Base-by-base conservation (phyloP, 2,113 vertebrate genomes). In the Odocoileus virginianus region DNA sequence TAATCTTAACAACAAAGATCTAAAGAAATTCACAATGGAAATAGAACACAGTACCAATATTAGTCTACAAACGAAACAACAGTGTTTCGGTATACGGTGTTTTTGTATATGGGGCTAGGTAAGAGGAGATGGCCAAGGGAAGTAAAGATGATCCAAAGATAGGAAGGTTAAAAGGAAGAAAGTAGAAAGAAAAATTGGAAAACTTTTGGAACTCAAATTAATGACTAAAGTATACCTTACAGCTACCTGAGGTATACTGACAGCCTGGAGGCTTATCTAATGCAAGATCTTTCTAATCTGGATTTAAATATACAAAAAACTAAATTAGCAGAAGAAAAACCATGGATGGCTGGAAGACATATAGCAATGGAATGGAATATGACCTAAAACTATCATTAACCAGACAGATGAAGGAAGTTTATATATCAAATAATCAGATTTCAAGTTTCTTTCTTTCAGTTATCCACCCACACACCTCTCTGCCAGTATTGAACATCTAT, bases 211-310 rank as follows among this genome's bases (percentile, higher is more conserved):
- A 96, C 89, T 88, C 86, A 96, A 97, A 96, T 90, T 96, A 96
- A 96, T 93, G 67, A 13, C 43, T 36, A 95, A 89, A 54, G 52
- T 50, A 92, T 92, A 86, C 19, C 30, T 13, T 88, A 94, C 33
- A 92, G 90, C 94, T 82, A 93, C 96, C n/a, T 47, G 92, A 79
- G 81, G 87, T 95, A 95, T 85, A 93, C 54, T 58, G 74, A 89
- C 84, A 97, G 16, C 95, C 92, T 61, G 60, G 88, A 97, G 95
- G 76, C 92, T 96, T 97, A 96, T 97, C 96, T 96, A 88, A 91
- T 57, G 10, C 54, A 55, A 85, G 83, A 94, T 21, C 40, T 88
- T 96, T 97, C 94, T 87, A 67, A 98, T 93, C 88, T 91, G 85
- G n/a, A 14, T 94, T 91, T 91, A 91, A 78, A 96, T 90, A 87